phyloP scores from a whole-genome alignment of 2,888 invertebrate genomes.

The Agonum fuliginosum region DNA sequence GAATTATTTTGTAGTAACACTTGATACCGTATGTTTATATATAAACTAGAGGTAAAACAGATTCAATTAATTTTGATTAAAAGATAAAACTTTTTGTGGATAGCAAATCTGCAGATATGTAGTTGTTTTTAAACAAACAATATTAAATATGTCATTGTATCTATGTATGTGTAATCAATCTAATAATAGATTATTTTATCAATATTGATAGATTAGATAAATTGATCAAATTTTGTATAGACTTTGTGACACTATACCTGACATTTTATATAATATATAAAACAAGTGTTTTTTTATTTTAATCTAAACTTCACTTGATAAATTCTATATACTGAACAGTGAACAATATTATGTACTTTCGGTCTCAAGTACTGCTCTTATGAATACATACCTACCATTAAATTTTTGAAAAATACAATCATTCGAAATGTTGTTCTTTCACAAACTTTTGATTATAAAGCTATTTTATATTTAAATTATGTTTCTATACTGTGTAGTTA shows the following conservation, averaged over 20 bases:
- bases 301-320: conserved; percentile 38
- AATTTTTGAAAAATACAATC: background rate
- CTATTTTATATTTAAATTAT: too few relatives aligned
- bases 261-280: conserved; percentile 37
- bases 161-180: conserved; percentile 6
- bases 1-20: conserved; percentile 22
- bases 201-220: conserved; percentile 33
- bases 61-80: conserved; percentile 29
- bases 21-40: background rate
- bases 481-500: too few relatives aligned
- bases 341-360: conserved; percentile 26
- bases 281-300: conserved; percentile 42
- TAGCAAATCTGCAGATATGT: conserved; percentile 22
- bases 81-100: conserved; percentile 11
- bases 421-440: too few relatives aligned
- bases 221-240: conserved; percentile 12
- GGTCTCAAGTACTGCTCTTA: conserved; percentile 21
- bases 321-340: conserved; percentile 10
- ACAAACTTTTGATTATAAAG: too few relatives aligned
- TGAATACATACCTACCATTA: background rate
- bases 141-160: conserved; percentile 33
- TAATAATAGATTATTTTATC: conserved; percentile 43
- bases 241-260: conserved; percentile 33
- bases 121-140: conserved; percentile 18
- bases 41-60: conserved; percentile 17